phyloP scores from a whole-genome alignment of 2,888 invertebrate species.

The Hemistola chrysoprasaria region DNA sequence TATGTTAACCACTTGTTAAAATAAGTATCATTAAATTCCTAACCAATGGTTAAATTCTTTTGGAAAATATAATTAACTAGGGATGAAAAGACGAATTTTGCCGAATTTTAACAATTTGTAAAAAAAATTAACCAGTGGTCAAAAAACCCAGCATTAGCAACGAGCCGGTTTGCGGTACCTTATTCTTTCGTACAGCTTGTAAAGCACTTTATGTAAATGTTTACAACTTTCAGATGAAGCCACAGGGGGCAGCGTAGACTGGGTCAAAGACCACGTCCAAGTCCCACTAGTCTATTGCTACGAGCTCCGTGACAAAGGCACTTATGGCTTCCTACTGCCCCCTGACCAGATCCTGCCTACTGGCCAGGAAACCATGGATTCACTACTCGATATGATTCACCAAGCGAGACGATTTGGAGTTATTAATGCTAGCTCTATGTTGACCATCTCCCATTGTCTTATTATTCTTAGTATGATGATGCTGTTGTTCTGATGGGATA shows the following conservation, averaged over 20 bases:
- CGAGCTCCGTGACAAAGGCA: conserved; percentile 81
- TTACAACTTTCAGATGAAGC: too few species aligned
- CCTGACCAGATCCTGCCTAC: conserved; percentile 79
- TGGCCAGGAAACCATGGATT: conserved; percentile 76
- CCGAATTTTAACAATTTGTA: too few species aligned
- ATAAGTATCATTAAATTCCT: too few species aligned
- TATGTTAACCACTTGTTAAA: too few species aligned
- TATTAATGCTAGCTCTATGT: conserved; percentile 22
- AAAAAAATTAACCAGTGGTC: too few species aligned
- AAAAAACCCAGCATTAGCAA: too few species aligned
- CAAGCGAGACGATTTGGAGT: conserved; percentile 50
- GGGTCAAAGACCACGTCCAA: conserved; percentile 53
- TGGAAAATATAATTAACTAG: too few species aligned
- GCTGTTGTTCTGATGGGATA: background rate
- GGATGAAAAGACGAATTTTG: too few species aligned
- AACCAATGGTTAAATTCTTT: too few species aligned
- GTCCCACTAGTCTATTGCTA: conserved; percentile 60
- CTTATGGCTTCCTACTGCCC: conserved; percentile 83
- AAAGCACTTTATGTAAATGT: too few species aligned
- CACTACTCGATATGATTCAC: conserved; percentile 57
- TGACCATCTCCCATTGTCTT: conserved; percentile 4
- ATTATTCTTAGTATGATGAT: background rate
- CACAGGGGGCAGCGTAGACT: conserved; percentile 61
- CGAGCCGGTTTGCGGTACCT: too few species aligned
- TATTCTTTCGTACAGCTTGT: too few species aligned